phyloP scores from a whole-genome alignment of 2,888 invertebrate species.

The Lucinisca nassula region DNA sequence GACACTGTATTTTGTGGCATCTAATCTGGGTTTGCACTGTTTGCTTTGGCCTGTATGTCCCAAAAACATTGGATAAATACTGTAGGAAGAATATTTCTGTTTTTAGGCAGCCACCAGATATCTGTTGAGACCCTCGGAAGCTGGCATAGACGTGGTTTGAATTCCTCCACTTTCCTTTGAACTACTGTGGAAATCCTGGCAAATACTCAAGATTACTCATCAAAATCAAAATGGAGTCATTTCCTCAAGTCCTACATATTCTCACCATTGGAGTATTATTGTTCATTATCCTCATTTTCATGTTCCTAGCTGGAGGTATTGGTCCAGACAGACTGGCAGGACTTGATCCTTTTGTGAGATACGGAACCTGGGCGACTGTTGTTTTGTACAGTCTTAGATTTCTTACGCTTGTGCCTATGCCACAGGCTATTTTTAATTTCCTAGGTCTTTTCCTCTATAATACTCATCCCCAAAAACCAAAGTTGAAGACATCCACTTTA shows the following conservation, averaged over 20 bases:
- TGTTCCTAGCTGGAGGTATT: slow-evolving; percentile 62
- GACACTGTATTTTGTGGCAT: too few species aligned
- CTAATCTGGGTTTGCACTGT: too few species aligned
- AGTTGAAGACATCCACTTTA: slow-evolving; percentile 77
- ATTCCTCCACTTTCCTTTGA: too few species aligned
- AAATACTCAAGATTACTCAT: too few species aligned
- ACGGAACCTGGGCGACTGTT: slow-evolving; percentile 74
- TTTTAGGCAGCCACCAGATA: too few species aligned
- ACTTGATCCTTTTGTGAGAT: slow-evolving; percentile 72
- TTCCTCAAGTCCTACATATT: slow-evolving; percentile 60
- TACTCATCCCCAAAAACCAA: slow-evolving; percentile 78
- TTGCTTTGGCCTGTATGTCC: too few species aligned
- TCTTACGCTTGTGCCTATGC: slow-evolving; percentile 75
- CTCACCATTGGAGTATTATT: slow-evolving; percentile 61
- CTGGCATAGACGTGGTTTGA: too few species aligned
- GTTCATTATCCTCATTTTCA: slow-evolving; percentile 63
- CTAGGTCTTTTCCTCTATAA: slow-evolving; percentile 79
- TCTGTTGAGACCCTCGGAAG: too few species aligned
- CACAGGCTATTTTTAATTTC: slow-evolving; percentile 79
- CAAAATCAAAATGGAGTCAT: slow-evolving; percentile 45
- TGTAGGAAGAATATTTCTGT: too few species aligned
- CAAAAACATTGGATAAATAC: too few species aligned
- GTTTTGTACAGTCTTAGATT: slow-evolving; percentile 74
- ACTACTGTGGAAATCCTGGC: too few species aligned
- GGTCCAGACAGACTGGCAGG: slow-evolving; percentile 48